Base-by-base conservation (phyloP, 2,888 invertebrate species). In the Osmoderma eremita region DNA sequence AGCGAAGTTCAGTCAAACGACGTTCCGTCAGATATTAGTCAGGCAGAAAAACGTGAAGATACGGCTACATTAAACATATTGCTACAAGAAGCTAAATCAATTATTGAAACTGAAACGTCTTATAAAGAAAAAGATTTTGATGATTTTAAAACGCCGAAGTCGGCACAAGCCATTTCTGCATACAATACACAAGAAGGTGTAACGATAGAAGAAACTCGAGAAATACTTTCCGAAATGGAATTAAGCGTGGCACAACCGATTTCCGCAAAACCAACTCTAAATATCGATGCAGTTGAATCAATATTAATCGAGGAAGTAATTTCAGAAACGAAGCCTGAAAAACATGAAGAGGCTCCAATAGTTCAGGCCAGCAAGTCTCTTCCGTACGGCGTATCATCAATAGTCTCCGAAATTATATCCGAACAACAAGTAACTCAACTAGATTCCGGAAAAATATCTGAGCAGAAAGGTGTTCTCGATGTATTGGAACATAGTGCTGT, bases 241-340 rank as follows among this genome's bases (percentile, higher is more conserved):
- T 81, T 91, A 8, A 82, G 84, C 63, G 81, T 81, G 2, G 74
- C 78, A 48, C 83, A 83, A 75, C 86, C 86, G 24, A 80, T 83
- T 68, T 74, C 83, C 12, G 85, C 84, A 0, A 86, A 83, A 72
- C 86, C 90, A 5, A 88, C 87, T 78, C 78, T 89, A 8, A 88
- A 88, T 70, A 84, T 91, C 56, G 86, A 88, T 72, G 81, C 89
- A 49, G 82, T 85, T 41, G 91, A 91, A 80, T 84, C 90, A 12
- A 58, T 91, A 66, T 83, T 88, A 74, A 83, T 92, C 4, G 89
- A 88, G 64, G 90, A 92, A 84, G 86, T 89, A 22, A 84, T 88
- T 73, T 82, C 90, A 2, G 89, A 90, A 82, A 88, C 88, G 67
- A 91, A 90, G 78, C 89, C 91, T 8, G 89, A 89, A n/a, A 92